Evolutionary conservation across 2,797 vertebrate species (phyloP).

Genomic region (Hozukius guyotensis): DNA sequence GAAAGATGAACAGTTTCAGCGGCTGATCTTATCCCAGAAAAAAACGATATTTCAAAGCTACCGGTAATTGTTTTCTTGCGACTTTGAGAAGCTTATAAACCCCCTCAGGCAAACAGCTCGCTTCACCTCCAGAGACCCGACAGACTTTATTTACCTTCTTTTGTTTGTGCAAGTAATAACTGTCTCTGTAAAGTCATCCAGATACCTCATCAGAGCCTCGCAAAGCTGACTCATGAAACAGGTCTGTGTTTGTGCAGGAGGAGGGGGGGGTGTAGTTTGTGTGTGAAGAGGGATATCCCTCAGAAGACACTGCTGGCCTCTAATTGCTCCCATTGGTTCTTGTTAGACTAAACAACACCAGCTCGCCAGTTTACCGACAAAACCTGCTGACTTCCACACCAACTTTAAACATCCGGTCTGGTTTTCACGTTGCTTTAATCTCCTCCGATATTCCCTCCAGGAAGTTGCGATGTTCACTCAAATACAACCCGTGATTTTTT

Average conservation of each 20-base stretch:
- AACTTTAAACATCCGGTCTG: not conserved
- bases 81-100: not conserved
- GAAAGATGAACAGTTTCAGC: not conserved
- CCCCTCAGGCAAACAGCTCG: not conserved
- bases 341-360: conserved; percentile 56
- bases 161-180: conserved; percentile 45
- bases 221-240: not conserved
- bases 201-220: not conserved
- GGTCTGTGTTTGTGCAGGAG: not conserved
- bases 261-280: not conserved
- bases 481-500: too few relatives aligned
- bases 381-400: not conserved
- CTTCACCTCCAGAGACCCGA: conserved; percentile 9
- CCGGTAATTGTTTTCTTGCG: conserved; percentile 1
- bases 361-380: not conserved
- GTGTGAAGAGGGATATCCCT: conserved; percentile 10
- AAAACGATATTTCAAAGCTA: not conserved
- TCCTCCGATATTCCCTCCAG: not conserved
- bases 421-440: not conserved
- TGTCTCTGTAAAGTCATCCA: conserved; percentile 15
- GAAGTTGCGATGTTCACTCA: too few relatives aligned
- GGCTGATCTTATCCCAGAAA: not conserved
- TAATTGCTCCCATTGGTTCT: conserved; percentile 60
- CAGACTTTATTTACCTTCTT: conserved; percentile 29
- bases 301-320: conserved; percentile 10